A percentile compares a stretch with the other conserved stretches of the same genome.
Evolutionary conservation across 1,140 invertebrate species (phyloP).

Genomic region (Lepidurus apus): DNA sequence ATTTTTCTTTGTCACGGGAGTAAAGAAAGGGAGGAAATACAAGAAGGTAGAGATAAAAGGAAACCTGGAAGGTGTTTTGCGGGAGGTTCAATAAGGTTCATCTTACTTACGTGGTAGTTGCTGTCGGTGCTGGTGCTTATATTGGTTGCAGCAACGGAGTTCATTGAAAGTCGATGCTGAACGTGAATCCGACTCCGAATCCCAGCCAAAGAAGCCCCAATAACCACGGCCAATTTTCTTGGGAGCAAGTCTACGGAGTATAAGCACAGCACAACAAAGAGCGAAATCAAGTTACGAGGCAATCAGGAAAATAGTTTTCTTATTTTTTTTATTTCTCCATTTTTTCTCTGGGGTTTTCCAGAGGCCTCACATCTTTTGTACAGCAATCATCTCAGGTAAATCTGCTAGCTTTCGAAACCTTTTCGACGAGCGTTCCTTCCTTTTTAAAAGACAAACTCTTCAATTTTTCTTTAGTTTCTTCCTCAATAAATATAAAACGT

Average conservation of each 20-base stretch:
- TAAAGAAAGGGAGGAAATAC: neutral
- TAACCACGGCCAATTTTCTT: constrained; percentile 6
- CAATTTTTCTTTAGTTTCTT: too few relatives aligned
- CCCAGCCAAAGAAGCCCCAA: neutral
- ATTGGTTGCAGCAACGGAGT: neutral
- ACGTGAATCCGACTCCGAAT: constrained; percentile 14
- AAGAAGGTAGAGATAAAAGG: neutral
- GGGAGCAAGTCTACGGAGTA: neutral
- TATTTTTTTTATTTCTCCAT: neutral
- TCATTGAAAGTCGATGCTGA: constrained; percentile 5
- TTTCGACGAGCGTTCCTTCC: too few relatives aligned
- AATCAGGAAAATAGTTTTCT: constrained; percentile 5
- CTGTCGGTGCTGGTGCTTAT: constrained; percentile 5
- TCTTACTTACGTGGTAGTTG: constrained; percentile 18
- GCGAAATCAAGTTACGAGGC: constrained; percentile 20
- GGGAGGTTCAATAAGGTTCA: neutral
- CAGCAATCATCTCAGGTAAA: too few relatives aligned
- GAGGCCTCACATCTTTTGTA: neutral
- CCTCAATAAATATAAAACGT: too few relatives aligned
- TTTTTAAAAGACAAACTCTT: too few relatives aligned
- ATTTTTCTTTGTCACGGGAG: neutral
- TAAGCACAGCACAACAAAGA: neutral
- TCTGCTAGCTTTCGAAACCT: too few relatives aligned
- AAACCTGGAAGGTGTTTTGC: neutral
- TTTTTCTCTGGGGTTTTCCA: neutral